phyloP scores from a whole-genome alignment of 1,140 invertebrate genomes.

The Kradibia gibbosae region DNA sequence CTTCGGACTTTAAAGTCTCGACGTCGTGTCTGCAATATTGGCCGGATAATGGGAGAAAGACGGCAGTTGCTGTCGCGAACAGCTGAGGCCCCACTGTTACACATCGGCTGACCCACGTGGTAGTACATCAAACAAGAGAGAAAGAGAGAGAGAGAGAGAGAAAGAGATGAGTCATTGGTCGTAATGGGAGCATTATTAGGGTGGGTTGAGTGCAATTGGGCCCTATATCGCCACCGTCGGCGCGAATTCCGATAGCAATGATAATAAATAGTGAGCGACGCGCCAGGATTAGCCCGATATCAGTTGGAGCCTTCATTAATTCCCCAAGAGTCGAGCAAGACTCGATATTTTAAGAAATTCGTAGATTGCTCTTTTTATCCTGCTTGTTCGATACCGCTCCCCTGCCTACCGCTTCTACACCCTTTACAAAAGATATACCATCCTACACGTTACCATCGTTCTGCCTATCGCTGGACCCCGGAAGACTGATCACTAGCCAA shows the following conservation, averaged over 20 bases:
- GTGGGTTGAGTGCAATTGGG: constrained; percentile 57
- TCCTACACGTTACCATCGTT: too few relatives aligned
- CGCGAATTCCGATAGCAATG: constrained; percentile 57
- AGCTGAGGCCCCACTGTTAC: constrained; percentile 60
- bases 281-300: constrained; percentile 56
- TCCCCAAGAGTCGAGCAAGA: constrained; percentile 31
- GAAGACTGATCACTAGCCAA: too few relatives aligned
- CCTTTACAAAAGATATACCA: too few relatives aligned
- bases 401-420: background rate
- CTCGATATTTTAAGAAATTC: constrained; percentile 44
- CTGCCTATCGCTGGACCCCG: too few relatives aligned
- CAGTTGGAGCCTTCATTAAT: constrained; percentile 43
- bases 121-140: too few relatives aligned
- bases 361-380: constrained; percentile 8
- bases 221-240: constrained; percentile 37
- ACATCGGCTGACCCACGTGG: background rate
- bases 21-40: constrained; percentile 55
- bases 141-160: background rate
- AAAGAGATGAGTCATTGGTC: constrained; percentile 64
- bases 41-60: constrained; percentile 62
- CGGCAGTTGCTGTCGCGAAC: constrained; percentile 53
- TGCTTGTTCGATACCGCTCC: background rate
- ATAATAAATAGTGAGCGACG: constrained; percentile 61
- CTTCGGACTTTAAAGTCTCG: constrained; percentile 16
- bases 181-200: constrained; percentile 61